A percentile compares a stretch with the other conserved stretches of the same genome.
These are phyloP conservation scores for Sebastolobus alascanus DNA, from an alignment of 2,797 vertebrate genomes.

Conservation along the genomic window DNA sequence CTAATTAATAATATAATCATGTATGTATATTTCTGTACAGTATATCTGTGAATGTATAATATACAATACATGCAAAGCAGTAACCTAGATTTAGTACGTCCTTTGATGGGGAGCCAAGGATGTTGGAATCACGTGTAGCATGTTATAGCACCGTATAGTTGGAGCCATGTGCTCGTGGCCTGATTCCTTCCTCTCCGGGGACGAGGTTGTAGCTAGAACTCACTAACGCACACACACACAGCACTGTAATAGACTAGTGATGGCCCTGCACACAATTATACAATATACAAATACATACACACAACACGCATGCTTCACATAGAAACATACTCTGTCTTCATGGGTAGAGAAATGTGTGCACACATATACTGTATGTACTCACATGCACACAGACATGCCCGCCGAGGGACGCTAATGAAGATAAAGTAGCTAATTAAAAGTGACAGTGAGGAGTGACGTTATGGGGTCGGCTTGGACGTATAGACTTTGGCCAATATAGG, in stretches of 20 bases:
- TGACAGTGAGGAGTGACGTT: constrained; percentile 64
- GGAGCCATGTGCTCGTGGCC: constrained; percentile 56
- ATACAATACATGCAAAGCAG: constrained; percentile 5
- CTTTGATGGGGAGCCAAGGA: constrained; percentile 30
- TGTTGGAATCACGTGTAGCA: constrained; percentile 43
- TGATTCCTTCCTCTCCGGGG: constrained; percentile 64
- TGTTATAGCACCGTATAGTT: constrained; percentile 26
- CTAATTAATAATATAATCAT: background rate
- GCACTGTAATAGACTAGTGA: background rate
- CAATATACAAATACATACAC: background rate
- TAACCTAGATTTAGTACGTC: constrained; percentile 37
- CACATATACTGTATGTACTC: background rate
- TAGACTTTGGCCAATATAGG: constrained; percentile 41
- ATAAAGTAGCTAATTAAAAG: constrained; percentile 69
- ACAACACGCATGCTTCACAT: background rate
- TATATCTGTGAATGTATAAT: constrained; percentile 6
- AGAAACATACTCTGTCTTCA: background rate
- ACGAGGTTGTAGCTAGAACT: constrained; percentile 24
- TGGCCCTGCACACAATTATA: background rate
- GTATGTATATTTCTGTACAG: background rate
- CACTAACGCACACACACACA: constrained; percentile 1
- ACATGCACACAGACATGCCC: constrained; percentile 18
- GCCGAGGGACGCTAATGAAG: constrained; percentile 68
- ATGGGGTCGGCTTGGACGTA: constrained; percentile 54
- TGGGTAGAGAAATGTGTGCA: background rate